Percentiles rank a stretch among this genome's conserved stretches.
phyloP scores from a whole-genome alignment of 2,888 invertebrate species.

The Andricus curvator region DNA sequence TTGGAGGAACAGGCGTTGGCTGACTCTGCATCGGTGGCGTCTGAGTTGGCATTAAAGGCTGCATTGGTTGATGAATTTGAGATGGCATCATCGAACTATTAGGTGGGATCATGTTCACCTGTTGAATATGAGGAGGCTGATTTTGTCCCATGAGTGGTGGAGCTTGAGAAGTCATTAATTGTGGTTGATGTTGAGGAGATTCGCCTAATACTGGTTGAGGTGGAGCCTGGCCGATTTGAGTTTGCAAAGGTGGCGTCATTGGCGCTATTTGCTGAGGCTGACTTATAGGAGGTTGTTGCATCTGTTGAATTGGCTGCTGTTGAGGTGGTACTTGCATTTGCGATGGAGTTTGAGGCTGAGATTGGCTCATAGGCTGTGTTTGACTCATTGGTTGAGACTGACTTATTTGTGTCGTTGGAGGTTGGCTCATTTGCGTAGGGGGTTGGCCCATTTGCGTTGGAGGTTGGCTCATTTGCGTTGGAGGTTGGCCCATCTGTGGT shows the following conservation, averaged over 20 bases:
- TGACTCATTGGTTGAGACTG: conserved; percentile 38
- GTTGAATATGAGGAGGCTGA: conserved; percentile 58
- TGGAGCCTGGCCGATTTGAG: conserved; percentile 45
- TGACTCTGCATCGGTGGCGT: conserved; percentile 55
- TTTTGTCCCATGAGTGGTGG: conserved; percentile 53
- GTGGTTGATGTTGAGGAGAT: conserved; percentile 56
- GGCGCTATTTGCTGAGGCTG: conserved; percentile 55
- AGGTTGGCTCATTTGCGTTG: conserved; percentile 41
- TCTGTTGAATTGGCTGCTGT: conserved; percentile 63
- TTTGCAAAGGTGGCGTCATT: conserved; percentile 49
- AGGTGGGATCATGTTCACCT: conserved; percentile 43
- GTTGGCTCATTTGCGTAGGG: conserved; percentile 37
- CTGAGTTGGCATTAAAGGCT: conserved; percentile 62
- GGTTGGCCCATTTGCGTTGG: neutral
- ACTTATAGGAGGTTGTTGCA: conserved; percentile 36
- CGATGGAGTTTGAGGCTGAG: conserved; percentile 54
- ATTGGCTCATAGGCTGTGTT: conserved; percentile 46
- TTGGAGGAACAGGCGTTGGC: conserved; percentile 41
- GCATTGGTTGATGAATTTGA: conserved; percentile 68
- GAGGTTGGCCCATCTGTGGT: conserved; percentile 51
- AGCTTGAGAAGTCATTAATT: conserved; percentile 58
- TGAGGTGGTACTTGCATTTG: conserved; percentile 55
- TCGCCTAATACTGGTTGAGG: conserved; percentile 58
- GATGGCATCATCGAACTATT: conserved; percentile 47
- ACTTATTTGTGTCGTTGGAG: conserved; percentile 45